Percentiles rank a stretch among this genome's conserved stretches.
Evolutionary conservation across 2,113 vertebrate species (phyloP).

Genomic region (Macquaria australasica): DNA sequence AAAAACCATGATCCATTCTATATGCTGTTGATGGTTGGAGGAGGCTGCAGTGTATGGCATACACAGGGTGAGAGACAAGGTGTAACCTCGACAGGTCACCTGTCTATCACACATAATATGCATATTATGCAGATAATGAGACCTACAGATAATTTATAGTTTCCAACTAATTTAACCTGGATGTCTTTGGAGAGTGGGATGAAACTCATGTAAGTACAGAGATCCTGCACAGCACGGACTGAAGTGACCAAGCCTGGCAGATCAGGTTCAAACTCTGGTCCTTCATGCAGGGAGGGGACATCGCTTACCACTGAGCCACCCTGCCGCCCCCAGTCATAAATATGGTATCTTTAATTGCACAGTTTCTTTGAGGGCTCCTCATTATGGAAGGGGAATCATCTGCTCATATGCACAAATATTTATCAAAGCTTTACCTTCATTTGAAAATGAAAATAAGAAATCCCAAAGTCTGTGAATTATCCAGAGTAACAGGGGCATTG

Average conservation of each 20-base stretch:
- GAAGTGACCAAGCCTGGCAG: not conserved
- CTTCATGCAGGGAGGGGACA: not conserved
- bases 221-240: not conserved
- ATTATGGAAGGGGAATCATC: not conserved
- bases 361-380: not conserved
- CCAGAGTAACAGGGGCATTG: not conserved
- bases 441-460: too few species aligned
- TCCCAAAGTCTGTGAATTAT: not conserved
- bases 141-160: conserved; percentile 9
- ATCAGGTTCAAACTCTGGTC: not conserved
- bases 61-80: not conserved
- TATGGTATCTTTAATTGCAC: conserved; percentile 1
- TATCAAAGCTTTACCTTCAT: not conserved
- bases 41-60: not conserved
- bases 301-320: not conserved
- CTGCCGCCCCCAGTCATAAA: not conserved
- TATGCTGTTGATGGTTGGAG: not conserved
- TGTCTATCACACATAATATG: not conserved
- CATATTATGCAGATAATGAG: not conserved
- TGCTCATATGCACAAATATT: not conserved
- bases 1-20: not conserved
- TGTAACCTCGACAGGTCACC: not conserved
- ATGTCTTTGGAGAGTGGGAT: not conserved
- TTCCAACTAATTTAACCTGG: not conserved
- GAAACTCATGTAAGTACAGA: not conserved